These are phyloP conservation scores for Pterocles orientalis DNA, from an alignment of 2,113 vertebrate species.

Conservation along the genomic window DNA sequence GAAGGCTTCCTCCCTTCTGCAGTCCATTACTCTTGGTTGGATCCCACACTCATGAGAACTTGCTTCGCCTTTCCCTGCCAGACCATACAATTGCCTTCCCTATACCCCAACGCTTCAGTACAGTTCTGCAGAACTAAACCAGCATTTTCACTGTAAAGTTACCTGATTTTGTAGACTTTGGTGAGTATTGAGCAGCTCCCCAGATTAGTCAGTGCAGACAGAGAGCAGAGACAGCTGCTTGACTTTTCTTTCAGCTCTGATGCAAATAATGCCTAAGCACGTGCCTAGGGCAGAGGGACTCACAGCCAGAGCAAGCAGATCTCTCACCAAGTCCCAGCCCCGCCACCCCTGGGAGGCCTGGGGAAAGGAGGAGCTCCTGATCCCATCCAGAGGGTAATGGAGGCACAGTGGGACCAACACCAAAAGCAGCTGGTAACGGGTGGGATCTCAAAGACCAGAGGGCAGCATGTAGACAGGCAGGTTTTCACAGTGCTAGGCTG, in stretches of 20 bases:
- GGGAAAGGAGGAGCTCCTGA: background rate
- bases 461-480: background rate
- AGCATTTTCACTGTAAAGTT: background rate
- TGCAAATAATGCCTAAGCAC: fast-evolving
- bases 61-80: background rate
- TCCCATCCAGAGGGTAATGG: background rate
- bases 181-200: background rate
- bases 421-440: background rate
- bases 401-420: fast-evolving
- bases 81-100: background rate
- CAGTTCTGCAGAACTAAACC: background rate
- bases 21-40: background rate
- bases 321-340: background rate
- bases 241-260: background rate
- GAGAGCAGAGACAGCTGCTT: background rate
- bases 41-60: background rate
- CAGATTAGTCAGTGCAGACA: fast-evolving
- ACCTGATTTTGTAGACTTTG: background rate
- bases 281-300: fast-evolving
- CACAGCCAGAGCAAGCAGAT: background rate
- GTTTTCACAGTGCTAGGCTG: background rate
- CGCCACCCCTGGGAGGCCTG: background rate
- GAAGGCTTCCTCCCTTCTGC: background rate
- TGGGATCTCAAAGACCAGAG: background rate
- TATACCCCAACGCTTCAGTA: background rate